Base-by-base conservation (phyloP, 2,113 vertebrate species). In the Callithrix jacchus region DNA sequence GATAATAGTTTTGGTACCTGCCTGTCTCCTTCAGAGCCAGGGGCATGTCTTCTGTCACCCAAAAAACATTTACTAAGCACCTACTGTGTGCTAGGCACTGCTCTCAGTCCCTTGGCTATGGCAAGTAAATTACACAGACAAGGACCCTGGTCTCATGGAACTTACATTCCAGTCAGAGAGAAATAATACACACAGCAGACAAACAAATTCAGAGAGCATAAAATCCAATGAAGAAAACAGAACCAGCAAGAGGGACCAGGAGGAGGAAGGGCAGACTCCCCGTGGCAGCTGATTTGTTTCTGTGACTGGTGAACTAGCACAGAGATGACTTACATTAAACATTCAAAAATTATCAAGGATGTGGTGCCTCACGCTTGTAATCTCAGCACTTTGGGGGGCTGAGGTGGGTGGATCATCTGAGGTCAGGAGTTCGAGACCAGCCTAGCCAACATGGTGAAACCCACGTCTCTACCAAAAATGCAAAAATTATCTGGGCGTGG, bases 1-100 rank as follows among this genome's bases (percentile, higher is more conserved):
- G 61, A 20, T 1, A 20, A 40, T 0, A 21, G 74, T 70, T 35
- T 87, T 25, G 2, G 0, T 1, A 6, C 1, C 32, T 12, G 32
- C 52, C 68, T 45, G 27, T 37, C 13, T 58, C 37, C 32, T 81
- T 88, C 37, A 35, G 87, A 87, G 80, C 42, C 49, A 40, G 27
- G 56, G 20, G 2, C 45, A 0, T n/a, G 12, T 20, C 54, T 91
- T 27, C 14, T 20, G 66, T 16, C 54, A 61, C 21, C 21, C 80
- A 49, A 23, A 30, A 37, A 58, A 73, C 66, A 32, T 18, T 87
- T 35, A 25, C 37, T 35, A 30, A 87, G 71, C 47, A 16, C 37
- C 54, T 68, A 16, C 32, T 56, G 8, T 13, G 70, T 6, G 47
- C 68, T 18, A 79, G 61, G 25, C 11, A 7, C 58, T 37, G 8